phyloP scores from a whole-genome alignment of 92 coral and sea anemone species.

The Heliopora coerulea region DNA sequence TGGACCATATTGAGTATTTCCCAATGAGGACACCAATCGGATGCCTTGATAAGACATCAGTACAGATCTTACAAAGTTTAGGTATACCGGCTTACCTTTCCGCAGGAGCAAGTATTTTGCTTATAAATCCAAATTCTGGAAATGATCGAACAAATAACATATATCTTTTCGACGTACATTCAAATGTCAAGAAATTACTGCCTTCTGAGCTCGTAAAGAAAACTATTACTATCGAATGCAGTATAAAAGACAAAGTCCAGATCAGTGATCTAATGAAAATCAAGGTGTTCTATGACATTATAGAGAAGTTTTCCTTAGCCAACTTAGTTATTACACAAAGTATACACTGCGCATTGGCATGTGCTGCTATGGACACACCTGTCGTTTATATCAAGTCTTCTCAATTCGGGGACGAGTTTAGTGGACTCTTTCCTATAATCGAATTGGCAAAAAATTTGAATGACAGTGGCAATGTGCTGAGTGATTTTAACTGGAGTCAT shows the following conservation, averaged over 20 bases:
- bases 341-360: slow-evolving; percentile 31
- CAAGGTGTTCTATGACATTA: slow-evolving; percentile 7
- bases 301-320: slow-evolving; percentile 29
- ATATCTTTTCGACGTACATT: slow-evolving; percentile 40
- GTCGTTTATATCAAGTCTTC: slow-evolving; percentile 33
- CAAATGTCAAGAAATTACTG: neutral
- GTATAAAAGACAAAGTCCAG: neutral
- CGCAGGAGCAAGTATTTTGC: neutral
- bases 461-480: no score
- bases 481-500: no score
- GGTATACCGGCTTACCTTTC: slow-evolving; percentile 1
- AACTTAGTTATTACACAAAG: slow-evolving; percentile 40
- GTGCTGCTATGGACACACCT: slow-evolving; percentile 44
- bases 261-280: neutral
- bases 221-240: slow-evolving; percentile 5
- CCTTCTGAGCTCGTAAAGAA: slow-evolving; percentile 30
- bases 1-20: slow-evolving; percentile 19
- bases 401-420: no score
- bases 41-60: slow-evolving; percentile 10
- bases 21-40: slow-evolving; percentile 25
- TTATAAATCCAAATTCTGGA: neutral
- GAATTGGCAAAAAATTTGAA: no score
- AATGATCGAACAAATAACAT: neutral
- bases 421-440: no score
- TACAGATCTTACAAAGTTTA: neutral